phyloP scores from a whole-genome alignment of 2,113 vertebrate species.

The Sprattus sprattus region DNA sequence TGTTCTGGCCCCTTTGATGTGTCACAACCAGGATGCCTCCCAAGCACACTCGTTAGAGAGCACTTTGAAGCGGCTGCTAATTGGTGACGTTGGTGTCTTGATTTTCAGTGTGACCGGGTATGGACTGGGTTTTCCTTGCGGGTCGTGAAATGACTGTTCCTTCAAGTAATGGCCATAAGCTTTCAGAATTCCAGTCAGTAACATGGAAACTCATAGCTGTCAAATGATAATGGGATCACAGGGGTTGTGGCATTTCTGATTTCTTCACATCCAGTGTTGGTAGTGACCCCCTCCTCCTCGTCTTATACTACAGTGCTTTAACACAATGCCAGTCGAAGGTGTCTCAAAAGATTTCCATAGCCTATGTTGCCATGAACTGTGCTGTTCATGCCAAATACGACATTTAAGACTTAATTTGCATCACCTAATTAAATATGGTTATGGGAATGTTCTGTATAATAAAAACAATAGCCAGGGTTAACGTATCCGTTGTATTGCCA shows the following conservation, averaged over 20 bases:
- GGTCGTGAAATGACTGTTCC: not conserved
- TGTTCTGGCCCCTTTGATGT: not conserved
- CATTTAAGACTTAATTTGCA: not conserved
- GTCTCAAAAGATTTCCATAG: not conserved
- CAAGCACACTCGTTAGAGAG: not conserved
- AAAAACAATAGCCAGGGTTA: too few relatives aligned
- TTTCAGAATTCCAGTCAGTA: not conserved
- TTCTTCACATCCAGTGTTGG: not conserved
- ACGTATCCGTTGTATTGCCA: too few relatives aligned
- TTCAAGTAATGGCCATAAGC: not conserved
- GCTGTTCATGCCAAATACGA: not conserved
- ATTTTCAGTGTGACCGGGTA: not conserved
- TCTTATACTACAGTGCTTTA: not conserved
- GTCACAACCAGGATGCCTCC: not conserved
- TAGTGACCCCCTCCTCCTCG: not conserved
- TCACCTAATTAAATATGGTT: not conserved
- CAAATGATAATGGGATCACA: not conserved
- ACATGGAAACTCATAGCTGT: not conserved
- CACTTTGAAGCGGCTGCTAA: constrained; percentile 1
- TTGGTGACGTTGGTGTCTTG: not conserved
- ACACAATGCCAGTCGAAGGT: not conserved
- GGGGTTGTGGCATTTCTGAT: not conserved
- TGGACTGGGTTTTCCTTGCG: not conserved
- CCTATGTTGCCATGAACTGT: not conserved
- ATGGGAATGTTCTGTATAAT: not conserved